A percentile compares a stretch with the other conserved stretches of the same genome.
Conservation (phyloP, 2,113 vertebrate species). For the Neopipo cinnamomea region DNA sequence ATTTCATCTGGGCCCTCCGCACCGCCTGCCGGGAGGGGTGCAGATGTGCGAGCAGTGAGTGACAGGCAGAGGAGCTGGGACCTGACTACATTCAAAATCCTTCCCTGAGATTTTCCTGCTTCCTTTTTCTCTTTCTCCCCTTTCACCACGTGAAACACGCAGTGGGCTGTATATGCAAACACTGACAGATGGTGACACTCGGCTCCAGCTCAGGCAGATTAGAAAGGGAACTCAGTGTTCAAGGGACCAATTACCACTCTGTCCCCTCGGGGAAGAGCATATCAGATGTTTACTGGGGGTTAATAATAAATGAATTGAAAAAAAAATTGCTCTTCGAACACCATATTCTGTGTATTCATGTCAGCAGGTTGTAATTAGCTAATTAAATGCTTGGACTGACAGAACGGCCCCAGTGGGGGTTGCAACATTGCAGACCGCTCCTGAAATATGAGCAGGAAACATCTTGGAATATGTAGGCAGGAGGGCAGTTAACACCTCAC, state of each 20-base stretch:
- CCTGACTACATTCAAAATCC: conserved; percentile 7
- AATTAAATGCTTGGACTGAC: conserved; percentile 77
- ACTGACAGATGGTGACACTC: conserved; percentile 78
- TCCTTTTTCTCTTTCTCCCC: conserved; percentile 55
- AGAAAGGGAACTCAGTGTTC: conserved; percentile 71
- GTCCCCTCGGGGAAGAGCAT: conserved; percentile 75
- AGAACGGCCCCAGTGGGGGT: conserved; percentile 66
- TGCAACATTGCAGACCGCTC: conserved; percentile 35
- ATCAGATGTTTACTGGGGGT: conserved; percentile 72
- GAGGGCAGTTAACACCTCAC: conserved; percentile 50
- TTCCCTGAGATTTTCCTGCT: conserved; percentile 43
- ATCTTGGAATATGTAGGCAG: conserved; percentile 63
- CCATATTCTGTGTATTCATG: conserved; percentile 66
- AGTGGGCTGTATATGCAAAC: conserved; percentile 66
- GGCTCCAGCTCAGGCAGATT: conserved; percentile 67
- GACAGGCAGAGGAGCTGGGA: conserved; percentile 19
- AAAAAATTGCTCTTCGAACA: conserved; percentile 62
- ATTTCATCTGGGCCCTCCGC: background rate
- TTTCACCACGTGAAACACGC: conserved; percentile 33
- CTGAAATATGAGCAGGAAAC: conserved; percentile 70
- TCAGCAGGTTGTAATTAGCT: conserved; percentile 78
- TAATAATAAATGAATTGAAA: conserved; percentile 74
- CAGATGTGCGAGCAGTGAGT: background rate
- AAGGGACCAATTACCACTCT: conserved; percentile 76
- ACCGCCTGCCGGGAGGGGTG: background rate